Conservation (phyloP, 2,113 vertebrate genomes). For the Nycticryphes semicollaris region DNA sequence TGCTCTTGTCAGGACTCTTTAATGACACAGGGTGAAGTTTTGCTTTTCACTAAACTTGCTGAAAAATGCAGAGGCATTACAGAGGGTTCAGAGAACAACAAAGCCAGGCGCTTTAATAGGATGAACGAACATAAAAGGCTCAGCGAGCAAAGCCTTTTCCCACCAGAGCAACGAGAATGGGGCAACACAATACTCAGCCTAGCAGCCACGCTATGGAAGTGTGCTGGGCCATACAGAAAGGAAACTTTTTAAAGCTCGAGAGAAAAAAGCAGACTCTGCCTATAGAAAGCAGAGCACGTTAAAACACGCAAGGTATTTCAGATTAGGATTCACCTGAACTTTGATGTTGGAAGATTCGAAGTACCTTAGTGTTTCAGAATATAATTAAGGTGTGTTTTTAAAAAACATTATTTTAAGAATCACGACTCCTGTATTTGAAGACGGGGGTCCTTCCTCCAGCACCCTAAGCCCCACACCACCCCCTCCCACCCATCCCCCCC, state of each 20-base stretch:
- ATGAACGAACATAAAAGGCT: slow-evolving; percentile 49
- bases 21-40: neutral
- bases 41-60: slow-evolving; percentile 51
- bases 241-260: neutral
- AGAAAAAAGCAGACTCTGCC: neutral
- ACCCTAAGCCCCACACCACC: accelerated
- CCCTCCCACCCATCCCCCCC: neutral
- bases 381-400: neutral
- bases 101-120: slow-evolving; percentile 54
- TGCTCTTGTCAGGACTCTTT: neutral
- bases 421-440: neutral
- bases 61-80: slow-evolving; percentile 44
- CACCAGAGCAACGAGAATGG: neutral
- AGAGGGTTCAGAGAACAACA: slow-evolving; percentile 59
- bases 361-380: neutral
- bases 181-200: neutral
- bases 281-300: neutral
- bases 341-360: neutral
- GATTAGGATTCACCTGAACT: neutral
- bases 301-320: neutral
- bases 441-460: neutral
- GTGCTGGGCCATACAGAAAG: neutral
- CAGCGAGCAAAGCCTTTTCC: slow-evolving; percentile 46
- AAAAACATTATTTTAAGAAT: neutral
- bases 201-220: neutral